A percentile compares a stretch with the other conserved stretches of the same genome.
Conservation (phyloP, 2,888 invertebrate genomes). For the Metallyticus violacea region DNA sequence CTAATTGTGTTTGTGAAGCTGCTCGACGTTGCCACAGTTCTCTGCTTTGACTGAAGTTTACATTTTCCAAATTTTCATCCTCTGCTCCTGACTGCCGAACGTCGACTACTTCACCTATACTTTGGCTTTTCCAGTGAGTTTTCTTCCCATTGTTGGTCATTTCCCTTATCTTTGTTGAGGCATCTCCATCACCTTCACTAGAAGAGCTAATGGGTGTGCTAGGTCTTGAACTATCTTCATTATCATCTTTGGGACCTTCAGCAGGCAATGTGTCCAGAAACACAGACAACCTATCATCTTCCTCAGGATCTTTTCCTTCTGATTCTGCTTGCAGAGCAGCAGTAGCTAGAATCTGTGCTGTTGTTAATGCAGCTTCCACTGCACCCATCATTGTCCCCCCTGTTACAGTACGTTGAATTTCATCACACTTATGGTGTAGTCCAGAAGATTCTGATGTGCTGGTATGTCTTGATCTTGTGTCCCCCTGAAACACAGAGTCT, state of each 20-base stretch:
- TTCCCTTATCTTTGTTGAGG: background rate
- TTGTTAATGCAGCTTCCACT: slow-evolving; percentile 30
- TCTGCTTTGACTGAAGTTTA: slow-evolving; percentile 52
- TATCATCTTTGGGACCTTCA: slow-evolving; percentile 10
- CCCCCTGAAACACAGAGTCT: background rate
- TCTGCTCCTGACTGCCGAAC: background rate
- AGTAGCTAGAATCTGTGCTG: slow-evolving; percentile 31
- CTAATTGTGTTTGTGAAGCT: slow-evolving; percentile 49
- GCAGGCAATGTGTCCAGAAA: slow-evolving; percentile 38
- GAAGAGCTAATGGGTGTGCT: slow-evolving; percentile 28
- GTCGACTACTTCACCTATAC: slow-evolving; percentile 40
- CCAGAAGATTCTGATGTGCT: slow-evolving; percentile 4
- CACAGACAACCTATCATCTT: slow-evolving; percentile 38
- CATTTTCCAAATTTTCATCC: slow-evolving; percentile 44
- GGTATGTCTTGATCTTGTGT: background rate
- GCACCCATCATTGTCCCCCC: slow-evolving; percentile 38
- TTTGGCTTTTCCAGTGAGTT: slow-evolving; percentile 50
- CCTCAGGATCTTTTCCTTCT: slow-evolving; percentile 31
- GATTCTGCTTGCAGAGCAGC: slow-evolving; percentile 30
- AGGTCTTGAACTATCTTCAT: slow-evolving; percentile 26
- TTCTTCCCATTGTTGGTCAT: slow-evolving; percentile 17
- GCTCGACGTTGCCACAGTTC: slow-evolving; percentile 62
- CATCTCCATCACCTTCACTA: slow-evolving; percentile 23
- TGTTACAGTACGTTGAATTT: background rate
- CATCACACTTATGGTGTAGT: slow-evolving; percentile 6